phyloP scores from a whole-genome alignment of 1,140 invertebrate genomes.

The Dermatophagoides farinae region DNA sequence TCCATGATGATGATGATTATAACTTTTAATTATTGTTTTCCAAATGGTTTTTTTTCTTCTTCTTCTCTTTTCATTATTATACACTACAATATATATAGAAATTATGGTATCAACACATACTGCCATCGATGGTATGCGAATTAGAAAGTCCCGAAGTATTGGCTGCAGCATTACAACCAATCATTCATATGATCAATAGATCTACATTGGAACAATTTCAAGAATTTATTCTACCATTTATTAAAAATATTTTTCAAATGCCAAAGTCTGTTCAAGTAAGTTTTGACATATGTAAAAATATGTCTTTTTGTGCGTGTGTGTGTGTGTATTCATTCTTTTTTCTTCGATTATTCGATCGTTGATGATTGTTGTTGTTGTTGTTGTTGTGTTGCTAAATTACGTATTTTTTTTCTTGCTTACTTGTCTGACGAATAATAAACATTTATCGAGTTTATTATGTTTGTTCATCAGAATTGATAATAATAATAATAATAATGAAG shows the following conservation, averaged over 20 bases:
- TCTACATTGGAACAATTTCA: constrained; percentile 61
- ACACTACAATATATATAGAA: constrained; percentile 42
- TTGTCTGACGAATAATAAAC: too few relatives aligned
- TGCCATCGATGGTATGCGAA: constrained; percentile 67
- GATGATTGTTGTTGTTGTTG: too few relatives aligned
- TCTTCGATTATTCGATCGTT: not conserved
- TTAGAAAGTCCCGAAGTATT: constrained; percentile 63
- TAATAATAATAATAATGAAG: too few relatives aligned
- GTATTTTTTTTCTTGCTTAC: too few relatives aligned
- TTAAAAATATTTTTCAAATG: constrained; percentile 52
- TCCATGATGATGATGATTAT: too few relatives aligned
- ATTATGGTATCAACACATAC: constrained; percentile 81
- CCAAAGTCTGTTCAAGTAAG: constrained; percentile 49
- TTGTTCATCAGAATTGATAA: too few relatives aligned
- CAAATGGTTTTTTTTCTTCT: too few relatives aligned
- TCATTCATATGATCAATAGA: constrained; percentile 66
- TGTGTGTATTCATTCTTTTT: too few relatives aligned
- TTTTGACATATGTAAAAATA: not conserved
- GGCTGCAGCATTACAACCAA: constrained; percentile 63
- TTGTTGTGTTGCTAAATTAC: too few relatives aligned
- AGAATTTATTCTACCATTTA: constrained; percentile 52
- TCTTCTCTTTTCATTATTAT: too few relatives aligned
- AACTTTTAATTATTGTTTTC: too few relatives aligned
- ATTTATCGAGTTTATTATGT: too few relatives aligned
- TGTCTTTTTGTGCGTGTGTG: not conserved